Evolutionary conservation across 2,888 invertebrate genomes (phyloP), one percentile per base, ranked within the genome.

Genomic region (Lochmaea crataegi): DNA sequence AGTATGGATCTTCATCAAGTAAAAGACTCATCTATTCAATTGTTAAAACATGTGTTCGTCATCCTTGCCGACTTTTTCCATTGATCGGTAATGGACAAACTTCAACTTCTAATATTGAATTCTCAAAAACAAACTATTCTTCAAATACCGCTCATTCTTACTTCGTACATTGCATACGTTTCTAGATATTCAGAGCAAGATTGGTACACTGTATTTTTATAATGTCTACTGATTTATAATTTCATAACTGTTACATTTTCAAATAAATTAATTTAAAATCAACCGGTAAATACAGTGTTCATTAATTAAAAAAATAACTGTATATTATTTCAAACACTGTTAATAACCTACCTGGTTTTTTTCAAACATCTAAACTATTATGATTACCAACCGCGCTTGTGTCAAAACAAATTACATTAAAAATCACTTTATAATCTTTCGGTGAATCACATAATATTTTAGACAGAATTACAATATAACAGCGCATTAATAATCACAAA

Each of bases 371-470:
- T 18, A 65, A 38, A 51, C 26, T 53, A 53, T 65, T 65, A 65
- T 65, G 65, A 65, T 53, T 38, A 65, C 65, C 51, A n/a, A 65
- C 53, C 65, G 12, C 26, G 65, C 9, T n/a, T n/a, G 11, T 53
- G 65, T 53, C 65, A 65, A 65, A 65, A 65, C 65, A 65, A 7
- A 65, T 60, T 60, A 60, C 16, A 10, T 60, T 60, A 60, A 60
- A 60, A 60, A 38, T 38, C 14, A 38, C 38, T 32, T 32, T n/a
- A 38, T 38, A 38, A 60, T 38, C 7, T 60, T 38, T 9, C 60
- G 60, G 32, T 60, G 32, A 60, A 60, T 60, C 60, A 38, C 26
- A 53, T 2, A 10, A 60, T n/a, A 60, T 38, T 38, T 60, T 32
- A 60, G 14, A 38, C 32, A n/a, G 7, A 60, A 32, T 26, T 26